phyloP scores from a whole-genome alignment of 2,797 vertebrate genomes.

The Hozukius guyotensis region DNA sequence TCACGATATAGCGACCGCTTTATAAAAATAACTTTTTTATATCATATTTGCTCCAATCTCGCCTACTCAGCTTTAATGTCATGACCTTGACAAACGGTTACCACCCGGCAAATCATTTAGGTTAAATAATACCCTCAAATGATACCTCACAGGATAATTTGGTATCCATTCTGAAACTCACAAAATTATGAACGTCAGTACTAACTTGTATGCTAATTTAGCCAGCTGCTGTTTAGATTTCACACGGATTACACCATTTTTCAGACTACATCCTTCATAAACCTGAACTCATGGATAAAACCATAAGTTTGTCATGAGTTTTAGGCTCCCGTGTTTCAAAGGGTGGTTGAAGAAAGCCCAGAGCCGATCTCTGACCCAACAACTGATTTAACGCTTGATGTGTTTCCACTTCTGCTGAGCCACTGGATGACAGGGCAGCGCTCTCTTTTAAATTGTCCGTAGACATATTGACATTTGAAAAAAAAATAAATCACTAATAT shows the following conservation, averaged over 20 bases:
- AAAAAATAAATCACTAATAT: slow-evolving; percentile 9
- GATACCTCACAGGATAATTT: not conserved
- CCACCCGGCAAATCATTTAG: not conserved
- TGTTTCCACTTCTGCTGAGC: slow-evolving; percentile 59
- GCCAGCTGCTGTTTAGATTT: not conserved
- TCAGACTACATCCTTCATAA: not conserved
- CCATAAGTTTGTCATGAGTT: not conserved
- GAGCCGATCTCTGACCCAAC: slow-evolving; percentile 37
- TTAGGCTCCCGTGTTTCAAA: slow-evolving; percentile 35
- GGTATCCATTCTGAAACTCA: too few species aligned
- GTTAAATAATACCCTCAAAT: not conserved
- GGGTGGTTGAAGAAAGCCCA: slow-evolving; percentile 59
- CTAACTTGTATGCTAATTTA: not conserved
- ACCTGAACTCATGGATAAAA: not conserved
- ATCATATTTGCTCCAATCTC: too few species aligned
- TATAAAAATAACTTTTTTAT: too few species aligned
- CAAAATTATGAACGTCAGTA: not conserved
- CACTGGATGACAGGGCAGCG: slow-evolving; percentile 44
- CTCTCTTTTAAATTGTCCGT: slow-evolving; percentile 30
- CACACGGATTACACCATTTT: not conserved
- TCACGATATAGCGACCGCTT: rapidly evolving
- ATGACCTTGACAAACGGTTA: not conserved
- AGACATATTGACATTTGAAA: slow-evolving; percentile 37
- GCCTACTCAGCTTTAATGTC: not conserved
- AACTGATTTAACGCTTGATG: slow-evolving; percentile 45